phyloP scores from a whole-genome alignment of 2,888 invertebrate species.

The Anticlea derivata region DNA sequence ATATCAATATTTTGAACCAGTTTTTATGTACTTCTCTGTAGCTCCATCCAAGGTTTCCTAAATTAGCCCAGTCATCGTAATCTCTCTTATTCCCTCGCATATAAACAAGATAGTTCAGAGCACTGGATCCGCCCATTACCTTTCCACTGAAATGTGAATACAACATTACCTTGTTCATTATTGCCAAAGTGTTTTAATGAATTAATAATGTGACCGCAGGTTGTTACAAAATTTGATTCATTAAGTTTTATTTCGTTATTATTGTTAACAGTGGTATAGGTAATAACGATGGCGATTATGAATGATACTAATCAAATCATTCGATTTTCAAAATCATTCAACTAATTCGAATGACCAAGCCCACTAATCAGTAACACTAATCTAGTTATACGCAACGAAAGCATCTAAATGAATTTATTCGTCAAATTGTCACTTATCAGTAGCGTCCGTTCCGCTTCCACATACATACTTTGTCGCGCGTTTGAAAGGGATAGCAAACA shows the following conservation, averaged over 20 bases:
- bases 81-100: constrained; percentile 85
- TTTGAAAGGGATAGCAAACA: no score
- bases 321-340: no score
- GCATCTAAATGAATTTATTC: no score
- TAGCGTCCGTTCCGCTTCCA: no score
- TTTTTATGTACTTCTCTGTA: constrained; percentile 71
- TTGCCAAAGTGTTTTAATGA: constrained; percentile 2
- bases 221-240: constrained; percentile 1
- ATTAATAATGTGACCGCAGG: constrained; percentile 4
- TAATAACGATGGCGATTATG: no score
- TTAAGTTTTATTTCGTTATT: not conserved
- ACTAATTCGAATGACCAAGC: no score
- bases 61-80: constrained; percentile 86
- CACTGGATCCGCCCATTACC: constrained; percentile 88
- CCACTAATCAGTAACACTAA: no score
- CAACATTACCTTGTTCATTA: constrained; percentile 2
- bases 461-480: no score
- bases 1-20: not conserved
- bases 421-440: no score
- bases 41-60: constrained; percentile 86
- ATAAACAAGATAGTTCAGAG: constrained; percentile 87
- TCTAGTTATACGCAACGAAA: no score
- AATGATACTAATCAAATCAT: no score
- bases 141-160: constrained; percentile 74
- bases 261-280: not conserved